Conservation (phyloP, 1,140 invertebrate species). For the Lerema accius region DNA sequence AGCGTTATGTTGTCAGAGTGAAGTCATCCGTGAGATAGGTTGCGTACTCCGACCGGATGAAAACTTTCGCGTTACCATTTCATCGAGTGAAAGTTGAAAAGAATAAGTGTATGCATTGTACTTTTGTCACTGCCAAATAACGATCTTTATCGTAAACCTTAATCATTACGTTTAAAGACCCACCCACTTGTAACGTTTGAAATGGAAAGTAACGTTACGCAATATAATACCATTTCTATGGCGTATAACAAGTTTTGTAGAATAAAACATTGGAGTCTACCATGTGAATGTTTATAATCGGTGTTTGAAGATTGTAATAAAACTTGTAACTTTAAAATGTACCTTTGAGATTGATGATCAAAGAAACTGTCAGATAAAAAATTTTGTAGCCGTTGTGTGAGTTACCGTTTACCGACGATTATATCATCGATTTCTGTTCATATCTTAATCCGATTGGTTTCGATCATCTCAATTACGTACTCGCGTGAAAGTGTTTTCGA, state of each 20-base stretch:
- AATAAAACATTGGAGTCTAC: slow-evolving; percentile 3
- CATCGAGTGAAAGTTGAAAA: slow-evolving; percentile 71
- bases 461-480: slow-evolving; percentile 41
- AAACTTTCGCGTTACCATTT: slow-evolving; percentile 67
- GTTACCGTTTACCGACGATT: slow-evolving; percentile 45
- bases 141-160: slow-evolving; percentile 69
- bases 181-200: slow-evolving; percentile 52
- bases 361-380: slow-evolving; percentile 6
- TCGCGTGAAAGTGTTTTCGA: slow-evolving; percentile 61
- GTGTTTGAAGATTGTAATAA: neutral
- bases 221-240: slow-evolving; percentile 38
- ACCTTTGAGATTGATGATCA: neutral
- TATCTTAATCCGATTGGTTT: slow-evolving; percentile 52
- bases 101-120: slow-evolving; percentile 63
- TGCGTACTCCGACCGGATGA: slow-evolving; percentile 30
- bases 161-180: slow-evolving; percentile 62
- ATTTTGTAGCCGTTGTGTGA: slow-evolving; percentile 36
- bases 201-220: slow-evolving; percentile 61
- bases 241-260: slow-evolving; percentile 6
- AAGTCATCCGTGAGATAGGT: slow-evolving; percentile 50
- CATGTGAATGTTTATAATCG: too few relatives aligned
- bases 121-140: slow-evolving; percentile 71
- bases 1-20: slow-evolving; percentile 46
- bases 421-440: slow-evolving; percentile 49
- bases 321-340: neutral